Percentiles rank a stretch among this genome's conserved stretches.
Conservation (phyloP, 2,113 vertebrate genomes). For the Caranx melampygus region DNA sequence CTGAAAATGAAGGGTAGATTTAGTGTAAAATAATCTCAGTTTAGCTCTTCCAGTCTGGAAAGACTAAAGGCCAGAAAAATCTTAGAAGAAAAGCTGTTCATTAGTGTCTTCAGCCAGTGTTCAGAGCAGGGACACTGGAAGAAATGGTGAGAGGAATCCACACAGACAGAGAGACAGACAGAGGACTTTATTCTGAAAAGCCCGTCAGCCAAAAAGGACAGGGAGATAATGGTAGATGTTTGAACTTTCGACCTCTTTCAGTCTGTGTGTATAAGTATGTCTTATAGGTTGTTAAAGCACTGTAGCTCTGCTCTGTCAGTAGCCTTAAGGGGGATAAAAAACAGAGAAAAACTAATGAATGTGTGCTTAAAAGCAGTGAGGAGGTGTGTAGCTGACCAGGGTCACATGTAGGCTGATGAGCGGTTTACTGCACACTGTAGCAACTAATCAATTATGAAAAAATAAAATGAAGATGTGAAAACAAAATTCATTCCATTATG, state of each 20-base stretch:
- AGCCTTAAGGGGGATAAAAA: constrained; percentile 10
- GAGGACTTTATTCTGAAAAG: constrained; percentile 35
- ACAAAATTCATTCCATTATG: not conserved
- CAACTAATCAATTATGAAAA: not conserved
- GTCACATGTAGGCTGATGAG: not conserved
- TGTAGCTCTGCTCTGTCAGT: not conserved
- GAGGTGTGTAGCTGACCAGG: not conserved
- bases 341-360: not conserved
- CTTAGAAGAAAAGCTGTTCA: constrained; percentile 27
- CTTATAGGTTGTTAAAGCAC: not conserved
- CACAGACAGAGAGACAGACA: constrained; percentile 7
- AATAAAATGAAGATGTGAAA: constrained; percentile 1
- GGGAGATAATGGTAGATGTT: not conserved
- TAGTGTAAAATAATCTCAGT: constrained; percentile 48
- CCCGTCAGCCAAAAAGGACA: constrained; percentile 29
- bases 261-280: not conserved
- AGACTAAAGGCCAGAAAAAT: constrained; percentile 22
- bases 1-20: constrained; percentile 22
- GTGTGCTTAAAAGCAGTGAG: not conserved
- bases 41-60: constrained; percentile 27
- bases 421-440: not conserved
- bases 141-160: constrained; percentile 24
- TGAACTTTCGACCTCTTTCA: constrained; percentile 18
- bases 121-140: constrained; percentile 15
- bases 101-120: constrained; percentile 9